Percentiles rank a stretch among this genome's conserved stretches.
phyloP scores from a whole-genome alignment of 1,140 invertebrate genomes.

The Planococcus citri region DNA sequence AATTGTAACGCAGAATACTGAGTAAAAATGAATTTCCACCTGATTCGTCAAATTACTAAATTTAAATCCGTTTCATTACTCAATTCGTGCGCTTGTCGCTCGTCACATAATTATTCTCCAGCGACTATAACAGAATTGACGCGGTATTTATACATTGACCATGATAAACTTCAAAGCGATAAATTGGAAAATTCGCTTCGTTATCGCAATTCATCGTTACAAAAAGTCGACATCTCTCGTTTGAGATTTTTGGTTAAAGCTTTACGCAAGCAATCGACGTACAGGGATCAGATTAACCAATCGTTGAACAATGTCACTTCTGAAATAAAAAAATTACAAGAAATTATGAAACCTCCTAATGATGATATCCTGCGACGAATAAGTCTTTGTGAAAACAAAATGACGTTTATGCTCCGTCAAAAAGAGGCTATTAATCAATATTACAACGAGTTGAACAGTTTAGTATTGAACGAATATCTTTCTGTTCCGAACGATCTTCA shows the following conservation, averaged over 20 bases:
- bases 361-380: not conserved
- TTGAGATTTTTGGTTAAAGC: not conserved
- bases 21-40: not conserved
- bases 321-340: not conserved
- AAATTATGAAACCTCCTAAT: not conserved
- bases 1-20: constrained; percentile 37
- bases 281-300: not conserved
- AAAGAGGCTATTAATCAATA: not conserved
- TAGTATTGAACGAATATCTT: not conserved
- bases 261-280: not conserved
- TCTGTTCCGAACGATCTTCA: constrained; percentile 48
- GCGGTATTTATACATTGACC: not conserved
- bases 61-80: not conserved
- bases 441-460: not conserved
- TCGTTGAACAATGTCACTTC: not conserved
- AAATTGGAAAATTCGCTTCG: not conserved
- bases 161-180: not conserved
- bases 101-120: not conserved
- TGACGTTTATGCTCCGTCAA: not conserved
- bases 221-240: not conserved
- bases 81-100: not conserved
- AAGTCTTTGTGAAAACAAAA: not conserved
- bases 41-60: not conserved
- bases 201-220: not conserved
- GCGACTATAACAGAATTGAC: not conserved